Base-by-base conservation (phyloP, 2,888 invertebrate species). In the Saturnia pavonia region DNA sequence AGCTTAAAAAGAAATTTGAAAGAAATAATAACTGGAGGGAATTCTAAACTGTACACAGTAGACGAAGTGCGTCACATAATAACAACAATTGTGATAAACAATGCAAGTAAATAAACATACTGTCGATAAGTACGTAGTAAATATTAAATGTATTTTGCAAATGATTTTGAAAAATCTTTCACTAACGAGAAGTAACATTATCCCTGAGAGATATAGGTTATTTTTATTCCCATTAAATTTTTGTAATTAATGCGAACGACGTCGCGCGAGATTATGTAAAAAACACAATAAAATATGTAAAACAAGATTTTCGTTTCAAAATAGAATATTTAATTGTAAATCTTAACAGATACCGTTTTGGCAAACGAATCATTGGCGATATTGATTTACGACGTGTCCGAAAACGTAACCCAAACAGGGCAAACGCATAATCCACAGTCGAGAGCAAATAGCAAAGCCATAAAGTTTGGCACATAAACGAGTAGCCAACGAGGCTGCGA, bases 401-500 rank as follows among this genome's bases (percentile, higher is more conserved):
- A 70, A 70, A 40, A 67, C 25, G 51, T 19, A 70, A 27, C 25
- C 42, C 67, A 40, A 65, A 65, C 65, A 40, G n/a, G 65, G 65
- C 19, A 40, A 65, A 65, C 65, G 65, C 65, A 60, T 60, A 65
- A 65, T 65, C 65, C 40, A 66, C 40, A 65, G 22, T 19, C 51
- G 40, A 51, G 25, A 67, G 48, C 65, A 66, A 65, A 70, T 54
- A 67, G 54, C 63, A 48, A 60, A 48, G 51, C 70, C 70, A 67
- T 70, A 70, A 70, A 70, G 40, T 54, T 70, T 70, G 70, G 70
- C 70, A 70, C 70, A 70, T 54, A 67, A 67, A 54, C 65, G 42
- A 42, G 42, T 42, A 54, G 42, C 51, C 67, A 67, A 54, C 73
- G 75, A 78, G 77, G 77, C 74, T 75, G 74, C 66, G 51, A 74